phyloP scores from a whole-genome alignment of 1,140 invertebrate genomes.

The Aricia agestis region DNA sequence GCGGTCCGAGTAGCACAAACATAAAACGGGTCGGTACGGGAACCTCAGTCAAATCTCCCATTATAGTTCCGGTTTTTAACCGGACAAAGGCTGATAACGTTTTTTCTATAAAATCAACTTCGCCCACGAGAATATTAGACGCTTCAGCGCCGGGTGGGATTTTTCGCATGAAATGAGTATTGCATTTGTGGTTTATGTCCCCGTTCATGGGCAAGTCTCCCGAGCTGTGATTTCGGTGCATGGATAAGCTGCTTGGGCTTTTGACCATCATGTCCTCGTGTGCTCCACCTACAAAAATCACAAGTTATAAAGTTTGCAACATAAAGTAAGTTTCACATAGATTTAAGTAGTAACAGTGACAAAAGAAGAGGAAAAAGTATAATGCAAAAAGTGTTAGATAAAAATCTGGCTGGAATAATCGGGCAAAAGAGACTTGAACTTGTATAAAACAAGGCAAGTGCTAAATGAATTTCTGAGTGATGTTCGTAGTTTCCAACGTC shows the following conservation, averaged over 20 bases:
- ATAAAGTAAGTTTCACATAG: background rate
- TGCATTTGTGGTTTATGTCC: slow-evolving; percentile 85
- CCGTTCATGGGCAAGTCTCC: slow-evolving; percentile 81
- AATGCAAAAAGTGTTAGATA: background rate
- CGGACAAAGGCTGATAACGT: slow-evolving; percentile 95
- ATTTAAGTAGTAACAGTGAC: background rate
- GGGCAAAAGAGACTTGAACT: background rate
- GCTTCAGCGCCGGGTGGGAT: slow-evolving; percentile 98
- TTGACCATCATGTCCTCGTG: slow-evolving; percentile 80
- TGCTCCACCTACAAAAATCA: slow-evolving; percentile 54
- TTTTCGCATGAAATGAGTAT: slow-evolving; percentile 97
- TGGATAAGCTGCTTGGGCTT: slow-evolving; percentile 87
- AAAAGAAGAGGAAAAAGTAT: slow-evolving; percentile 16
- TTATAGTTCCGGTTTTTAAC: slow-evolving; percentile 89
- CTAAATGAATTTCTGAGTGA: no score
- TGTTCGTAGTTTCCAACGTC: no score
- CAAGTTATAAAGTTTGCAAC: slow-evolving; percentile 17
- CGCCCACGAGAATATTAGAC: slow-evolving; percentile 97
- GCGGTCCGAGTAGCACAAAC: slow-evolving; percentile 95
- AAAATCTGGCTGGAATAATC: background rate
- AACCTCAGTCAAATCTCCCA: slow-evolving; percentile 97
- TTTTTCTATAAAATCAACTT: slow-evolving; percentile 96
- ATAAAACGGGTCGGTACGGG: slow-evolving; percentile 97
- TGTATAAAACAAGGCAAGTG: slow-evolving; percentile 5
- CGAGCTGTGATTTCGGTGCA: slow-evolving; percentile 86